Base-by-base conservation (phyloP, 1,140 invertebrate species). In the Drosophila leontia region DNA sequence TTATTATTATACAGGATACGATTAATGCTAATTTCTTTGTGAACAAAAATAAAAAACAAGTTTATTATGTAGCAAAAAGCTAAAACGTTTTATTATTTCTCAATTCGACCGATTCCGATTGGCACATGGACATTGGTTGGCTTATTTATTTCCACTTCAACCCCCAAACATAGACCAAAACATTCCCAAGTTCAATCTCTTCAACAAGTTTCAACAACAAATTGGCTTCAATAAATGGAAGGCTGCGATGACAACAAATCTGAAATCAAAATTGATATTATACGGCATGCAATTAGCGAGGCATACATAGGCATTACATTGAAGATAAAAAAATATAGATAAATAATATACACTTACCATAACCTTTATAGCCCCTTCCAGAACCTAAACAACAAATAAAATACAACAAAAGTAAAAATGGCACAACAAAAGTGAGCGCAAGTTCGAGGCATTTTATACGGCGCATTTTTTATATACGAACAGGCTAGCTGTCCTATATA, bases 11-110 rank as follows among this genome's bases (percentile, higher is more conserved):
- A 90, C 68, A 78, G 61, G 82, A 78, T 84, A 88, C 75, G 74
- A 78, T 88, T 90, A 88, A 88, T 58, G 81, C 85, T 88, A 81
- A 88, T 90, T 88, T 88, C 81, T 90, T 88, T 88, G 84, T 87
- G 84, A 88, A 81, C 53, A 85, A 83, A 77, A 79, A 63, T 87
- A 76, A 62, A 87, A 55, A 55, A 23, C 80, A 80, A 64, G 84
- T 87, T 87, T 87, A 87, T 88, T 88, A 88, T 87, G 84, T 88
- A 87, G 85, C 61, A 80, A 80, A 88, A 84, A 75, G 75, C 44
- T 58, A 35, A 41, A 44, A 67, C 56, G 80, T 83, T 79, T 82
- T 68, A 61, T 82, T 68, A 61, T 51, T 70, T 78, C 67, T 64
- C 67, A 68, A 68, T 76, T 78, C 45, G 45, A 60, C 19, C 70